Conservation (phyloP, 2,113 vertebrate genomes). For the Meles meles region DNA sequence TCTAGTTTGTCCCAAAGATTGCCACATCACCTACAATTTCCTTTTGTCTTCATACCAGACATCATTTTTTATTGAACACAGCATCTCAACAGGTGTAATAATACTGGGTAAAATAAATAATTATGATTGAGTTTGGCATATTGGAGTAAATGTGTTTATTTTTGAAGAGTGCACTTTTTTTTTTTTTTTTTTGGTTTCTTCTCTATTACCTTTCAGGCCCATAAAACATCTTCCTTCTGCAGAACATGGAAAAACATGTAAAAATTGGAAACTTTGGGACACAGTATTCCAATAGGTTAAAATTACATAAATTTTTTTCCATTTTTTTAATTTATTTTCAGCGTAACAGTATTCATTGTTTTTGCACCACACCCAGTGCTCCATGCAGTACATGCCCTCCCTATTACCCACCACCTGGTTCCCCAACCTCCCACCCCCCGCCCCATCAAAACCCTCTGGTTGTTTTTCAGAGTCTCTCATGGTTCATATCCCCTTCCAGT, state of each 20-base stretch:
- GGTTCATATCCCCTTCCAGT: too few relatives aligned
- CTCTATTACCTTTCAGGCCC: not conserved
- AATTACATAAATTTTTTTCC: not conserved
- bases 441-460: too few relatives aligned
- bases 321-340: too few relatives aligned
- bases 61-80: conserved; percentile 17
- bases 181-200: conserved; percentile 7
- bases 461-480: too few relatives aligned
- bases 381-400: too few relatives aligned
- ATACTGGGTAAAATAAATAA: not conserved
- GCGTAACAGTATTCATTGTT: too few relatives aligned
- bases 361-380: too few relatives aligned
- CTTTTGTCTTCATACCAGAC: conserved; percentile 30
- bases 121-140: conserved; percentile 25
- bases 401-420: too few relatives aligned
- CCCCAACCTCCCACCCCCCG: too few relatives aligned
- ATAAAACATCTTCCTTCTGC: not conserved
- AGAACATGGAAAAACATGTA: not conserved
- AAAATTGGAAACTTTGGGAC: not conserved
- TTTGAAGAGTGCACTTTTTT: not conserved
- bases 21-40: not conserved
- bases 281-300: not conserved
- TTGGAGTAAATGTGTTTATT: not conserved
- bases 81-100: not conserved
- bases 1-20: conserved; percentile 6